Evolutionary conservation across 2,797 vertebrate species (phyloP).

Genomic region (Pipistrellus kuhlii): DNA sequence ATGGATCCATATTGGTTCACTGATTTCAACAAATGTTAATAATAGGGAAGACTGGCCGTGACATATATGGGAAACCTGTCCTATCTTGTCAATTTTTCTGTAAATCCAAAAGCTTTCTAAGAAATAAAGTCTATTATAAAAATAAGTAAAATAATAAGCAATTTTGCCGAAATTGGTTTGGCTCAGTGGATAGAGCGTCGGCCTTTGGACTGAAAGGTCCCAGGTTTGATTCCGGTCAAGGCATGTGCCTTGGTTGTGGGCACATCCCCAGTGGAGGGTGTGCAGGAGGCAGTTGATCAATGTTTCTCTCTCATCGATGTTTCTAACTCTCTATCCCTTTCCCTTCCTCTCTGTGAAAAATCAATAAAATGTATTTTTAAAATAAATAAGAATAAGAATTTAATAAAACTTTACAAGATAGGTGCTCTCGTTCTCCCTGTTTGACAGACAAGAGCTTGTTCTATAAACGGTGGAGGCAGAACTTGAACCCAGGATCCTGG

Average conservation of each 20-base stretch:
- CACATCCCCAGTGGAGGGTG: too few relatives aligned
- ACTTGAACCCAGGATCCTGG: background rate
- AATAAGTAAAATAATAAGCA: background rate
- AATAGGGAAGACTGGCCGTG: background rate
- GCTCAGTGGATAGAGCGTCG: too few relatives aligned
- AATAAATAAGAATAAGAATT: background rate
- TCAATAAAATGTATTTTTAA: background rate
- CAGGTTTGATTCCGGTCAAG: too few relatives aligned
- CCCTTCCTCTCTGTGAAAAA: too few relatives aligned
- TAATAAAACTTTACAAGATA: background rate
- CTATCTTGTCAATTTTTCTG: background rate
- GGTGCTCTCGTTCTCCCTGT: background rate
- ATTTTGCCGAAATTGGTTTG: background rate
- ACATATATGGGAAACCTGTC: background rate
- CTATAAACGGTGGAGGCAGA: background rate
- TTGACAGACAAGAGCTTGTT: background rate
- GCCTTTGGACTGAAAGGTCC: too few relatives aligned
- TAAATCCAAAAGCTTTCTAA: slow-evolving; percentile 8
- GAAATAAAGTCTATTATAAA: background rate
- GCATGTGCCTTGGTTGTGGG: too few relatives aligned
- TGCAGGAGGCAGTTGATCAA: too few relatives aligned
- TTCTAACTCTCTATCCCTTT: too few relatives aligned
- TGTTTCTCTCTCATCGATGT: too few relatives aligned
- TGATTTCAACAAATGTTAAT: background rate
- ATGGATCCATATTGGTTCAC: background rate